Evolutionary conservation across 2,888 invertebrate species (phyloP).

Genomic region (Cynaeus angustus): DNA sequence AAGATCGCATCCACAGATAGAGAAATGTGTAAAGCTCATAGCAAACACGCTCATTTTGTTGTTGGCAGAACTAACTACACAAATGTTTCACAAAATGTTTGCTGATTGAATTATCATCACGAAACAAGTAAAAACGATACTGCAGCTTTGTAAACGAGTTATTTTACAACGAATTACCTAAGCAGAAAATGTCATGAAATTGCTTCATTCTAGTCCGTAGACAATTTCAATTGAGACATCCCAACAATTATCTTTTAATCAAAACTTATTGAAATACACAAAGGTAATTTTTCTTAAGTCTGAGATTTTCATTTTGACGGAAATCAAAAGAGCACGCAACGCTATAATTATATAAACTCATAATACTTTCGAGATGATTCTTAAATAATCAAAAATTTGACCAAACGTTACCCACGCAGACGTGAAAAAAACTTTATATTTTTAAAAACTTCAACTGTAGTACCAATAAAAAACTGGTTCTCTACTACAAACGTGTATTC

Average conservation of each 20-base stretch:
- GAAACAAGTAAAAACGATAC: conserved; percentile 30
- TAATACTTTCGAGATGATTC: too few relatives aligned
- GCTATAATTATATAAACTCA: too few relatives aligned
- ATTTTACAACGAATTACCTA: conserved; percentile 23
- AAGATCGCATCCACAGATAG: conserved; percentile 7
- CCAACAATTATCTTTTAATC: conserved; percentile 8
- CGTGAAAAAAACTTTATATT: too few relatives aligned
- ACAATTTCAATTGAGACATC: conserved; percentile 13
- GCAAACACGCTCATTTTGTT: conserved; percentile 28
- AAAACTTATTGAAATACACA: conserved; percentile 8
- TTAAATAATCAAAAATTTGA: too few relatives aligned
- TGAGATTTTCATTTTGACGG: too few relatives aligned
- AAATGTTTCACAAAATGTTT: conserved; percentile 36
- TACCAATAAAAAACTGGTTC: too few relatives aligned
- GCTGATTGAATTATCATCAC: conserved; percentile 25
- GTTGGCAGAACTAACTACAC: conserved; percentile 24
- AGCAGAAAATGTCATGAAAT: conserved; percentile 19
- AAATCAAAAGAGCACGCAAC: too few relatives aligned
- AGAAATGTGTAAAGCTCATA: conserved; percentile 15
- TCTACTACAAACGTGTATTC: background rate
- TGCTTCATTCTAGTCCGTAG: conserved; percentile 4
- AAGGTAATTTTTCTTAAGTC: too few relatives aligned
- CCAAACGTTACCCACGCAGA: too few relatives aligned
- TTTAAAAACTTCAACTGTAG: too few relatives aligned
- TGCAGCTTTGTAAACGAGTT: conserved; percentile 28